Base-by-base conservation (phyloP, 2,113 vertebrate species). In the Isurus oxyrinchus region DNA sequence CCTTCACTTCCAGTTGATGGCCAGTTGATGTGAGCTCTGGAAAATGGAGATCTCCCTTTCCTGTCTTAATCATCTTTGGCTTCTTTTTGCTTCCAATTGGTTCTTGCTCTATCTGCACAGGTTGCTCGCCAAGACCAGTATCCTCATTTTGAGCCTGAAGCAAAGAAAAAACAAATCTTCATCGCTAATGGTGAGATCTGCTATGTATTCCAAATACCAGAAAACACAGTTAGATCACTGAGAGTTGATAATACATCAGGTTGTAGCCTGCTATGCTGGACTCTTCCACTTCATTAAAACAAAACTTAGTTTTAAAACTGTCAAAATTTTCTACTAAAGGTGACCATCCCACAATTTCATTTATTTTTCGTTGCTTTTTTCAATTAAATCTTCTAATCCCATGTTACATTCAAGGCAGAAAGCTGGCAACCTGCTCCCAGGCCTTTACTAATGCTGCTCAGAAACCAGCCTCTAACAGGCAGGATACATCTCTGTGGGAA, bases 21-120 rank as follows among this genome's bases (percentile, higher is more conserved):
- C 96, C n/a, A 57, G 96, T 96, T 96, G 97, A 96, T 55, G 97
- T 96, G 72, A 98, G 88, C 96, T 97, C 97, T 94, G 97, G 97
- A 59, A 98, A 98, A 87, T 97, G 97, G 79, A 97, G 97, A 66
- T 98, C 97, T 96, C 97, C 97, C 95, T 96, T 97, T 84, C 97
- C 97, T 86, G 96, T 94, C 96, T 97, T 97, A 87, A 96, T 94
- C 96, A 97, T 97, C 96, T 97, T 97, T 91, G 97, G 87, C 86
- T 98, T 97, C 96, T 97, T 97, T 97, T 97, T 97, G 96, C 96
- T 97, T 88, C 96, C 96, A 93, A 86, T 97, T 69, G 96, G 72
- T 94, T 96, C 97, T 96, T 97, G 97, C 91, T 97, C 97, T 96
- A 67, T 97, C 96, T 96, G 97, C 96, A 96, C 88, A 87, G 96